A percentile compares a stretch with the other conserved stretches of the same genome.
Evolutionary conservation across 2,797 vertebrate species (phyloP).

Genomic region (Capromys pilorides): DNA sequence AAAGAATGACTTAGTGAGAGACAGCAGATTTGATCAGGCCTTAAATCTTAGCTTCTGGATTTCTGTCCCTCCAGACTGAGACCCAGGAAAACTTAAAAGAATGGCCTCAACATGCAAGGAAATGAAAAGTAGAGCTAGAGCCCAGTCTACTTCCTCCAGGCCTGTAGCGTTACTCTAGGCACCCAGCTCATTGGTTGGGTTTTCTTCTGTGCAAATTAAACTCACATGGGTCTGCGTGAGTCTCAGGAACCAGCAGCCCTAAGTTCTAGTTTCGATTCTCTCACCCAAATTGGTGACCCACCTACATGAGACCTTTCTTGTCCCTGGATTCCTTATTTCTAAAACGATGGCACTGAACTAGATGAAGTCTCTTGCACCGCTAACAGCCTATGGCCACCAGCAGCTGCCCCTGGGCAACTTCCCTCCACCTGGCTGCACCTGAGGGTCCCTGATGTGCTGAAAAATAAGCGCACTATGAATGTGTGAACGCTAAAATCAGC

Average conservation of each 20-base stretch:
- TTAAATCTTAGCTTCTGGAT: not conserved
- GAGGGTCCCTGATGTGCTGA: not conserved
- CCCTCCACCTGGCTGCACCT: not conserved
- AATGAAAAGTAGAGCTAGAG: not conserved
- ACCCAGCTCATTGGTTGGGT: not conserved
- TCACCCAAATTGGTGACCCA: too few relatives aligned
- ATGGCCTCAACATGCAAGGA: not conserved
- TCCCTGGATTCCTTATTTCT: not conserved
- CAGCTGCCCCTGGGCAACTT: not conserved
- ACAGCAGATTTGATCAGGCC: not conserved
- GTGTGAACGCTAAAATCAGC: not conserved
- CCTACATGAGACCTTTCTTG: not conserved
- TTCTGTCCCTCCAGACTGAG: constrained; percentile 9
- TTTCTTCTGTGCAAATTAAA: not conserved
- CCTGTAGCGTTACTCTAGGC: not conserved
- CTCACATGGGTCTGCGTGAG: not conserved
- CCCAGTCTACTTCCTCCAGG: not conserved
- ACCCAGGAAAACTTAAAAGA: not conserved
- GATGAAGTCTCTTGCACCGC: not conserved
- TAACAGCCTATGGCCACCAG: not conserved
- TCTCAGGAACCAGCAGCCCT: not conserved
- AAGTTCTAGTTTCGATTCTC: not conserved
- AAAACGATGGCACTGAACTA: not conserved
- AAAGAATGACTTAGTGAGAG: not conserved
- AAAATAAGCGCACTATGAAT: not conserved